Percentiles rank a stretch among this genome's conserved stretches.
phyloP scores from a whole-genome alignment of 2,113 vertebrate species.

The Pseudonaja textilis region DNA sequence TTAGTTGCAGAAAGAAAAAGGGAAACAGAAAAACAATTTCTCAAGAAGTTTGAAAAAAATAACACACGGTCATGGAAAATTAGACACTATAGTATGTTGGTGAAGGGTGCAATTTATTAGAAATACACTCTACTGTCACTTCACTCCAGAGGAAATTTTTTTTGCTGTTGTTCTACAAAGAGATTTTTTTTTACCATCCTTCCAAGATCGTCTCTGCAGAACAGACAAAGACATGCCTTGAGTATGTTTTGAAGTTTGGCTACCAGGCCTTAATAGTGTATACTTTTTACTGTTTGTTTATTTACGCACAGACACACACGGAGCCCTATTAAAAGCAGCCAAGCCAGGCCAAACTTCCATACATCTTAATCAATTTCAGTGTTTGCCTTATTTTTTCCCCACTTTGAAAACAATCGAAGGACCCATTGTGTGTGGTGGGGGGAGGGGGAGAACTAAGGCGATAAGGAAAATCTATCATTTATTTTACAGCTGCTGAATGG shows the following conservation, averaged over 20 bases:
- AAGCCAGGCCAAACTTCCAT: not conserved
- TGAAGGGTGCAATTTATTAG: not conserved
- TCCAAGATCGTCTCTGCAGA: not conserved
- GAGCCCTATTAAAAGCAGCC: not conserved
- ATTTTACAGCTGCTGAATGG: not conserved
- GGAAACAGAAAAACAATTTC: not conserved
- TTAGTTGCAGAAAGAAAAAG: not conserved
- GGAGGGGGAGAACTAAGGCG: too few relatives aligned
- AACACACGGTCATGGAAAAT: not conserved
- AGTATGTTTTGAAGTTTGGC: not conserved
- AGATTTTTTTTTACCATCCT: not conserved
- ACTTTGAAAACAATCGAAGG: not conserved
- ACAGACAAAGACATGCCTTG: not conserved
- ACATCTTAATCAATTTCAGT: not conserved
- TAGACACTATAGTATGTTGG: not conserved
- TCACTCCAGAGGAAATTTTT: not conserved
- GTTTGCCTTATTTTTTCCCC: not conserved
- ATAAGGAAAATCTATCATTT: not conserved
- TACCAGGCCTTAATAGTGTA: not conserved
- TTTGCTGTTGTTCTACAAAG: not conserved
- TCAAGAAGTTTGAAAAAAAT: not conserved
- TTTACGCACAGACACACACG: not conserved
- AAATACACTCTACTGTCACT: not conserved
- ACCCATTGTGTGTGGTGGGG: not conserved
- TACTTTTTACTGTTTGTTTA: not conserved